These are phyloP conservation scores for Salvator merianae DNA, from an alignment of 2,113 vertebrate genomes.

Conservation along the genomic window DNA sequence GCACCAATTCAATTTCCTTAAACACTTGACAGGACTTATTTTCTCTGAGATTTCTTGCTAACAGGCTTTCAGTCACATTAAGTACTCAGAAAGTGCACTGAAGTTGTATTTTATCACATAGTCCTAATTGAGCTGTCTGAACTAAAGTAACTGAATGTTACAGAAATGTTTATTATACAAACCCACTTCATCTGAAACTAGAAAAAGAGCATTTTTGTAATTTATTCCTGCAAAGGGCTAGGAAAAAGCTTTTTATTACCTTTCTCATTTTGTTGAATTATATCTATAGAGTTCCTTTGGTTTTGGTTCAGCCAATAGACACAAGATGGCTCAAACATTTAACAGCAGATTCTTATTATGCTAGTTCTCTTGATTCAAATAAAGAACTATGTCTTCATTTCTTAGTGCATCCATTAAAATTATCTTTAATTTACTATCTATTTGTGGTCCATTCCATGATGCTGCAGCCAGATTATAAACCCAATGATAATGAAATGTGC, in stretches of 20 bases:
- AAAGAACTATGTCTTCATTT: conserved; percentile 28
- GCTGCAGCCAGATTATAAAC: conserved; percentile 25
- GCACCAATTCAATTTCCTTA: conserved; percentile 70
- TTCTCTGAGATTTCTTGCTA: conserved; percentile 68
- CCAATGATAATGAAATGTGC: not conserved
- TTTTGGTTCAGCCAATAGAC: conserved; percentile 53
- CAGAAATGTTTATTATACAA: conserved; percentile 76
- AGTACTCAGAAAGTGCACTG: conserved; percentile 65
- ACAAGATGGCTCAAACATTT: conserved; percentile 48
- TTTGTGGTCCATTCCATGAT: not conserved
- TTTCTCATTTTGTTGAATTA: conserved; percentile 66
- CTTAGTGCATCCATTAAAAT: not conserved
- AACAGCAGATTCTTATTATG: conserved; percentile 49
- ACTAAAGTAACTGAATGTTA: conserved; percentile 67
- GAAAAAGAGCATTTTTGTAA: conserved; percentile 68
- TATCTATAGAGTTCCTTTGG: conserved; percentile 57
- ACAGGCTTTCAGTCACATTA: conserved; percentile 72
- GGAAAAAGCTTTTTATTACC: conserved; percentile 65
- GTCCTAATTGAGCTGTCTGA: conserved; percentile 75
- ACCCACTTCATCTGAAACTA: conserved; percentile 65
- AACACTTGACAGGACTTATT: conserved; percentile 70
- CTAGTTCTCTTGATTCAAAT: conserved; percentile 41
- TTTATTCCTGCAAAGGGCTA: conserved; percentile 63
- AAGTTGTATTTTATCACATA: conserved; percentile 71
- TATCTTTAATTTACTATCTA: not conserved